Evolutionary conservation across 2,888 invertebrate species (phyloP).

Genomic region (Coleophora flavipennella): DNA sequence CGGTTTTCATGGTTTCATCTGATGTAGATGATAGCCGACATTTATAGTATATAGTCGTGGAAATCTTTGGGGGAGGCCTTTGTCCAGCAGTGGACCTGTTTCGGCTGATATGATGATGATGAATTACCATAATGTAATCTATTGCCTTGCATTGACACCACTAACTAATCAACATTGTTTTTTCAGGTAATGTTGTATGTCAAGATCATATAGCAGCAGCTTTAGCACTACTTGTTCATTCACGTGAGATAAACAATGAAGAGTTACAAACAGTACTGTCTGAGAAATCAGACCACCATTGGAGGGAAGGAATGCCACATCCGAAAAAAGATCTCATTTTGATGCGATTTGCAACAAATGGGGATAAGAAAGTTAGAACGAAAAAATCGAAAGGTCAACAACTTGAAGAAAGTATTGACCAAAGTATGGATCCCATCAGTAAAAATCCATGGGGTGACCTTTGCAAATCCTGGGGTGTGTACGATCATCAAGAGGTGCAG

Average conservation of each 20-base stretch:
- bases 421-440: conserved; percentile 32
- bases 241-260: conserved; percentile 58
- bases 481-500: conserved; percentile 73
- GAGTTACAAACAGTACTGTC: conserved; percentile 46
- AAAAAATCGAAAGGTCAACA: conserved; percentile 22
- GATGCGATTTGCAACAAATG: conserved; percentile 81
- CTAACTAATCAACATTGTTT: too few relatives aligned
- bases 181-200: conserved; percentile 78
- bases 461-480: conserved; percentile 79
- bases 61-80: too few relatives aligned
- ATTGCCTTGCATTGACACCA: too few relatives aligned
- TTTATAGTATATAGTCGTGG: too few relatives aligned
- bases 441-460: conserved; percentile 84
- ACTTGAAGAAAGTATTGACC: conserved; percentile 32
- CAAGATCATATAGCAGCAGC: conserved; percentile 73
- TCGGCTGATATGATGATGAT: too few relatives aligned
- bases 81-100: too few relatives aligned
- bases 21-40: too few relatives aligned
- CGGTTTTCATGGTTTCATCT: too few relatives aligned
- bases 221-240: conserved; percentile 72
- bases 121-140: too few relatives aligned
- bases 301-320: conserved; percentile 80
- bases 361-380: conserved; percentile 79
- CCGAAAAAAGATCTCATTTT: conserved; percentile 78
- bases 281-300: conserved; percentile 77